Base-by-base conservation (phyloP, 1,140 invertebrate genomes). In the Drosophila albomicans region DNA sequence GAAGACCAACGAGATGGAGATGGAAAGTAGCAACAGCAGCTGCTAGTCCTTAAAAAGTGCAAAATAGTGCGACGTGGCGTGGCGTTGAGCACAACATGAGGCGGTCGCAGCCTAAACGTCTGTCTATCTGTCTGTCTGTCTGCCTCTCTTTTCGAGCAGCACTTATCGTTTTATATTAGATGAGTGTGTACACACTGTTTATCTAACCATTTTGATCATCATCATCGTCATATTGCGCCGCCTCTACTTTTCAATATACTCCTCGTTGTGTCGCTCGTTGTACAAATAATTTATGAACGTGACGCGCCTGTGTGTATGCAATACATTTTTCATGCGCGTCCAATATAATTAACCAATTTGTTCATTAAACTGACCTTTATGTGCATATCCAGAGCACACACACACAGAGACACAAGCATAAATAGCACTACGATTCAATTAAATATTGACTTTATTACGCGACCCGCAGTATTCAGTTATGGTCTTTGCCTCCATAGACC, bases 291-390 rank as follows among this genome's bases (percentile, higher is more conserved):
- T 75, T 71, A 52, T 59, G 15, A 45, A 3, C 2, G 41, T 35
- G 43, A 6, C 1, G 41, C 59, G 59, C 67, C 52, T 51, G 68
- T 58, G 68, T 16, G 30, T 54, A 59, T 75, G 54, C 61, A 72
- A 65, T 78, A 68, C 75, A 78, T 65, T 81, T 79, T 78, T 65
- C 52, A 54, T 63, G 64, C 25, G 30, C 45, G 46, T 58, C 62
- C 38, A 76, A 77, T 70, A 63, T 79, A 88, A 87, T 87, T 88
- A 82, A 88, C 78, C 82, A 87, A 88, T 82, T 87, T 87, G 82
- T 87, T 86, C 75, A 86, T 86, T 86, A 86, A 88, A 79, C 35
- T 88, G 84, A 88, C 76, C 79, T 82, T 88, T 87, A 79, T 88
- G 68, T 82, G 57, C 45, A 45, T 25, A 58, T 38, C 41, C 59